phyloP scores from a whole-genome alignment of 2,888 invertebrate species.

The Eupithecia subumbrata region DNA sequence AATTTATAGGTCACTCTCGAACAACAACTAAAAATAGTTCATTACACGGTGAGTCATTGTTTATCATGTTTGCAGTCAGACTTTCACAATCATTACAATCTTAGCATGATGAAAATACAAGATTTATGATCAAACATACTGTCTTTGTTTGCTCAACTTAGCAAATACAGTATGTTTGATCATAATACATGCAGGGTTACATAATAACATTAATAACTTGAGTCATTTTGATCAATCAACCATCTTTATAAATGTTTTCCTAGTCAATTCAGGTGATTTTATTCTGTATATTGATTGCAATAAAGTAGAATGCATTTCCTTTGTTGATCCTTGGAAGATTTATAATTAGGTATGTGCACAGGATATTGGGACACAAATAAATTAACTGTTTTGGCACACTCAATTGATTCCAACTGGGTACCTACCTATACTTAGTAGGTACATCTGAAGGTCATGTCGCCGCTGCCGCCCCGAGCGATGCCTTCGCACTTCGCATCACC shows the following conservation, averaged over 20 bases:
- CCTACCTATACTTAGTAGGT: not conserved
- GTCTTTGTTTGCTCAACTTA: not conserved
- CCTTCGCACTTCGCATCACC: not conserved
- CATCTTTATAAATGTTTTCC: too few relatives aligned
- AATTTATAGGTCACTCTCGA: not conserved
- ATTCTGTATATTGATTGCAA: too few relatives aligned
- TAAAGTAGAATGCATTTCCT: too few relatives aligned
- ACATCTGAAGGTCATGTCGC: not conserved
- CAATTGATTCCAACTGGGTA: not conserved
- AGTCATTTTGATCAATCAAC: not conserved
- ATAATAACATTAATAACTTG: not conserved
- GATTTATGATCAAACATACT: not conserved
- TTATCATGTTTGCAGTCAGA: not conserved
- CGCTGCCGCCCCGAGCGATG: not conserved
- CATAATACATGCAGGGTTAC: not conserved
- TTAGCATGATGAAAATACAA: slow-evolving; percentile 5
- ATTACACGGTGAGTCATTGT: slow-evolving; percentile 16
- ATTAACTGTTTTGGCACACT: too few relatives aligned
- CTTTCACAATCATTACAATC: slow-evolving; percentile 20
- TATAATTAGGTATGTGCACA: too few relatives aligned
- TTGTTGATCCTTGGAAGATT: too few relatives aligned
- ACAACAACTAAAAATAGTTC: slow-evolving; percentile 8
- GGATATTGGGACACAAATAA: too few relatives aligned
- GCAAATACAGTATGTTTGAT: slow-evolving; percentile 3
- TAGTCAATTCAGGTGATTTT: too few relatives aligned